These are phyloP conservation scores for Herpailurus yagouaroundi DNA, from an alignment of 2,113 vertebrate genomes.

Conservation along the genomic window DNA sequence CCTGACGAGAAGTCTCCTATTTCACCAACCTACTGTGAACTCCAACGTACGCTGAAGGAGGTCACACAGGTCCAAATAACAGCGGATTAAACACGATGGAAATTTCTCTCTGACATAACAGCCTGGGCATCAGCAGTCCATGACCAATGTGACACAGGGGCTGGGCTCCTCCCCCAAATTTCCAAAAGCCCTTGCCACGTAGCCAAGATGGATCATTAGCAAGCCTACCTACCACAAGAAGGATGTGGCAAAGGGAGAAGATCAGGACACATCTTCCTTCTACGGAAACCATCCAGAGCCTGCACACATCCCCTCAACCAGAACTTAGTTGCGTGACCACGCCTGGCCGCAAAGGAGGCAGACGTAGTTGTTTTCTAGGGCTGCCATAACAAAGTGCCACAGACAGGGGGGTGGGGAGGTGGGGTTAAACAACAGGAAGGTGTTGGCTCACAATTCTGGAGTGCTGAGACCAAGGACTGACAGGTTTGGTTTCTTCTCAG, in stretches of 20 bases:
- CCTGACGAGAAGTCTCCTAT: background rate
- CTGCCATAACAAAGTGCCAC: background rate
- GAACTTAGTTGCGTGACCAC: background rate
- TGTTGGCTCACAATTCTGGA: background rate
- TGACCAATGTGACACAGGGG: background rate
- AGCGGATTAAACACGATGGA: background rate
- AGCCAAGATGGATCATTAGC: background rate
- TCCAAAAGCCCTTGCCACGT: background rate
- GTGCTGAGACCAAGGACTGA: background rate
- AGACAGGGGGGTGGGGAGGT: background rate
- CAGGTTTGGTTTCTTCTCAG: background rate
- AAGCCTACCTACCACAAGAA: background rate
- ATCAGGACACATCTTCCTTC: background rate
- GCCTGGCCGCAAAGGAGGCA: background rate
- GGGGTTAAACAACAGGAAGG: background rate
- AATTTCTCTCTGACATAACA: background rate
- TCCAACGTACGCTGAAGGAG: background rate
- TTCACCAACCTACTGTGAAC: background rate
- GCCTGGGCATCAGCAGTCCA: background rate
- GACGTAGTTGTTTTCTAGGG: background rate
- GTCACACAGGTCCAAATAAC: background rate
- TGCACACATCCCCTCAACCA: background rate
- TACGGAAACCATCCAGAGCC: background rate
- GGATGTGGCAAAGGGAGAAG: background rate
- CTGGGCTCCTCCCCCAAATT: background rate